Evolutionary conservation across 2,797 vertebrate species (phyloP).

Genomic region (Hybognathus amarus): DNA sequence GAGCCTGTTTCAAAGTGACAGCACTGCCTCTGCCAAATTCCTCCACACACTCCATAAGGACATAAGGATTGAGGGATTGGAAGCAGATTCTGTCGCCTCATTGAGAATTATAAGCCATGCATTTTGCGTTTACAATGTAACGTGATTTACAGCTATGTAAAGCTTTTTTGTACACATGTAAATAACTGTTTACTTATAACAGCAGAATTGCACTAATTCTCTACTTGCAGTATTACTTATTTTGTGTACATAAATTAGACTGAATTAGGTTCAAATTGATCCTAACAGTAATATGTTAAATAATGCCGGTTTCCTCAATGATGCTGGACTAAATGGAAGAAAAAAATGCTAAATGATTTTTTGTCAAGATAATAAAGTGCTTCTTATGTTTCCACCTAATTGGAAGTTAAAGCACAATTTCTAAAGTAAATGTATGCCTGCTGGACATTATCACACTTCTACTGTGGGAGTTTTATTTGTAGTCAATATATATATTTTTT

Average conservation of each 20-base stretch:
- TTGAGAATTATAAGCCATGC: neutral
- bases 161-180: neutral
- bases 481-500: neutral
- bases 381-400: neutral
- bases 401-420: neutral
- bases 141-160: neutral
- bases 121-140: neutral
- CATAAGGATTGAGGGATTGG: neutral
- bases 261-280: neutral
- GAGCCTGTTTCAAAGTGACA: conserved; percentile 75
- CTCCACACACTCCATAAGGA: neutral
- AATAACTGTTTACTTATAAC: neutral
- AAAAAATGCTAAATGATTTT: neutral
- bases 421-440: neutral
- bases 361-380: neutral
- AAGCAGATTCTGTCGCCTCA: neutral
- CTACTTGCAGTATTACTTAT: neutral
- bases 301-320: neutral
- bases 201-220: neutral
- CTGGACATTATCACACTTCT: neutral
- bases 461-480: neutral
- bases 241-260: neutral
- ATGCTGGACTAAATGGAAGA: neutral
- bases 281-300: conserved; percentile 2
- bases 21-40: neutral